Evolutionary conservation across 1,140 invertebrate species (phyloP), one percentile per base, ranked within the genome.

Genomic region (Drepana arcuata): DNA sequence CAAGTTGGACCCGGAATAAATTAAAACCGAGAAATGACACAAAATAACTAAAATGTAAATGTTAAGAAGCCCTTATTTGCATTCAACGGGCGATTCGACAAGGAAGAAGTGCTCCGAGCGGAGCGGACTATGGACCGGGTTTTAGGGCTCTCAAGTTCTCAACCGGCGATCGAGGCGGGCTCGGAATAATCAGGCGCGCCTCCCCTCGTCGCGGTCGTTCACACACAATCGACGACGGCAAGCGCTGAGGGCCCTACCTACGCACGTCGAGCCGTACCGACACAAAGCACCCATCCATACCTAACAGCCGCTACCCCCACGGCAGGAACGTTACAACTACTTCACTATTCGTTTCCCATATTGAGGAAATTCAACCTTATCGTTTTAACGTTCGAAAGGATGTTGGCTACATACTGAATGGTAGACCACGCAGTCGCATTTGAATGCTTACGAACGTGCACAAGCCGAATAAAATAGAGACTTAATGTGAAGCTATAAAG

Each of bases 191-290:
- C 74, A 69, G 58, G 55, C 62, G 49, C 49, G 62, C 65, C 59
- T 63, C 72, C 70, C 75, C 67, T 69, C 58, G 56, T 46, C 57
- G 59, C 69, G 71, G 70, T 80, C 70, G 75, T 80, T 80, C 70
- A 75, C 75, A 77, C 72, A 75, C 61, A 72, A 71, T 68, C 67
- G 67, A 65, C 67, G 64, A n/a, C 59, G 49, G 54, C 58, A 57
- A 66, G 47, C 57, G 46, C 50, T 61, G 48, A 56, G 59, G 51
- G 55, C 56, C 59, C 64, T 68, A 69, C 70, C 68, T 73, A 80
- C 72, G 63, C 64, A 72, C 60, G 55, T 54, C 64, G 55, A 67
- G 53, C 57, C 66, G 34, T n/a, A n/a, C n/a, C 24, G 6, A 58
- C 64, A 70, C 64, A 68, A 70, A 64, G 63, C 65, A 60, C 63